Base-by-base conservation (phyloP, 2,888 invertebrate species). In the Melanostoma scalare region DNA sequence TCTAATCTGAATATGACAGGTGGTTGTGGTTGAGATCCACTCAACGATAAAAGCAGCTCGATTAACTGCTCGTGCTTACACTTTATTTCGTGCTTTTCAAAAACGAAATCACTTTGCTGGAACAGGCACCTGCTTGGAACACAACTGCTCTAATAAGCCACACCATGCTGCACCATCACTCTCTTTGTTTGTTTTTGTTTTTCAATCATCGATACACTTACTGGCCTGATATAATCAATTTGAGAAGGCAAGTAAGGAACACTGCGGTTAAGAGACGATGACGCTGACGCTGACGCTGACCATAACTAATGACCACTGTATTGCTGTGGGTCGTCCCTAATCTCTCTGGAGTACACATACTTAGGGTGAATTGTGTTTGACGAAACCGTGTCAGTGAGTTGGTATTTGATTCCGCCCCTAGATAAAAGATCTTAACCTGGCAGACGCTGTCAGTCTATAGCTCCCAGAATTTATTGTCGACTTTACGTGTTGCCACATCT, bases 91-190 rank as follows among this genome's bases (percentile, higher is more conserved):
- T 73, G 78, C 77, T 82, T 82, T 77, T 55, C 36, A 40, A 77
- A 71, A 33, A n/a, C 2, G n/a, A 3, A 52, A 69, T 65, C 82
- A 74, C 53, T 77, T 73, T 65, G 52, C 30, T 58, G 82, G 74
- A 84, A 84, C 79, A 48, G 53, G 53, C 84, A 84, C 84, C 84
- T 84, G 84, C 75, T 38, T 20, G 31, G 46, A 61, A 58, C 58
- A 63, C 75, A 73, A 68, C 72, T 72, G 36, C 60, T 73, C 77
- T 63, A 82, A 82, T 82, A 82, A 82, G 42, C 78, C 82, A 78
- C 82, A 48, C 48, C 56, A 30, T 52, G n/a, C 52, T 35, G 40
- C 4, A n/a, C n/a, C n/a, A n/a, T n/a, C 33, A 55, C 35, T 44
- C 40, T 3, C 31, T 40, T 60, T 44, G 50, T 60, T 58, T 50